These are phyloP conservation scores for Elachura formosa DNA, from an alignment of 2,113 vertebrate genomes.

Conservation along the genomic window DNA sequence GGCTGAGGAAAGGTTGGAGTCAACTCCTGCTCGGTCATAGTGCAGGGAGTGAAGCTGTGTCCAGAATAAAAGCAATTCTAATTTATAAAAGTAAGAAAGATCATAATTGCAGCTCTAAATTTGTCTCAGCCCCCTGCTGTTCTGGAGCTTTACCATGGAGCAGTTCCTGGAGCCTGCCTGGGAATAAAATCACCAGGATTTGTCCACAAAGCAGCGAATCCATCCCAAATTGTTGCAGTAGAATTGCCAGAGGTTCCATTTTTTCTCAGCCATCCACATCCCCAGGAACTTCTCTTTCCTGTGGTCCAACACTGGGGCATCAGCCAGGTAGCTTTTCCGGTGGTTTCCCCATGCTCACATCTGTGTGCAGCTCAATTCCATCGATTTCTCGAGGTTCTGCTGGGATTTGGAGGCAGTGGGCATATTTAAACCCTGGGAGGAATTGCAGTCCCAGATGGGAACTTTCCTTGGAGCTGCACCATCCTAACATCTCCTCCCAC, in stretches of 20 bases:
- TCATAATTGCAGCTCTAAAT: not conserved
- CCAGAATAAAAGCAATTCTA: not conserved
- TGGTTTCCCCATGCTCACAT: rapidly evolving
- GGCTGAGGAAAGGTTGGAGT: not conserved
- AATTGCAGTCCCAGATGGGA: not conserved
- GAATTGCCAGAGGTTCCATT: rapidly evolving
- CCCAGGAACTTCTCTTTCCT: not conserved
- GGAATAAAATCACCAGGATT: not conserved
- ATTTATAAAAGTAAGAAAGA: too few relatives aligned
- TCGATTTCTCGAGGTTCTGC: rapidly evolving
- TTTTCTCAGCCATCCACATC: rapidly evolving
- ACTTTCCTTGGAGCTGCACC: not conserved
- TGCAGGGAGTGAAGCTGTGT: not conserved
- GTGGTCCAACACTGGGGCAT: not conserved
- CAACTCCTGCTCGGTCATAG: not conserved
- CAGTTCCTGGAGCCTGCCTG: not conserved
- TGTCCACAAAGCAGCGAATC: not conserved
- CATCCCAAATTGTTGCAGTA: not conserved
- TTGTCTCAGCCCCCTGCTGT: not conserved
- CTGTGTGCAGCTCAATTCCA: not conserved
- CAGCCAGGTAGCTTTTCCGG: not conserved
- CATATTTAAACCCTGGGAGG: not conserved
- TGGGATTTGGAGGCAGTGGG: not conserved
- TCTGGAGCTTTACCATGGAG: not conserved
- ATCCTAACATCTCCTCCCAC: not conserved